Evolutionary conservation across 2,797 vertebrate genomes (phyloP), one percentile per base, ranked within the genome.

Genomic region (Fundulus diaphanus): DNA sequence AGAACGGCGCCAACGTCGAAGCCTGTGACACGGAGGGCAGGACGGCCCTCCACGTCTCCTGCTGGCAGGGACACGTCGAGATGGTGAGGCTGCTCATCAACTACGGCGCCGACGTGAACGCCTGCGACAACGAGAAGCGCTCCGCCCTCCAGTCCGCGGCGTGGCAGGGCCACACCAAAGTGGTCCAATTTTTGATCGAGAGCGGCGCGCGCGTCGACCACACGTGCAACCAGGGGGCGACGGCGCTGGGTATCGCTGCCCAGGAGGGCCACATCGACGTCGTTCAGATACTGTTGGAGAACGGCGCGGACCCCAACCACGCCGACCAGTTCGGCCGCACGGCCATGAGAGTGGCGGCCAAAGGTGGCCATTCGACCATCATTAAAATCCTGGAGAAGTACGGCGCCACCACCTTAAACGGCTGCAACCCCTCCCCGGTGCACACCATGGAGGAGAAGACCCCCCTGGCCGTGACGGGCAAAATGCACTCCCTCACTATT

Each of bases 311-410:
- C 83, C 98, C 98, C 5, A 99, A 99, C 88, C 98, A 99, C 0
- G 98, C 98, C 0, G 98, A 99, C 89, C 98, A 99, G 61, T 99
- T 99, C 68, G 98, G 98, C 33, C 97, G 98, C 81, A 99, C 98
- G 0, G 98, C 98, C 46, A 97, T 99, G 96, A 95, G 97, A 7
- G 98, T 99, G 24, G 98, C 98, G n/a, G 97, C 98, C 67, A 99
- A 99, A 93, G 98, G 98, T 0, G 97, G 97, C 52, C 98, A 99
- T 86, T 93, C 96, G 0, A 95, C 95, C 82, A 99, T 99, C 81
- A 96, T 98, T 76, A 98, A 98, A 88, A 95, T 99, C 78, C 89
- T 99, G 84, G 98, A 99, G 88, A 98, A 98, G 86, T 99, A 98
- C 0, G 98, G 98, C 27, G 98, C 97, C 1, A 94, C 97, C 22